Evolutionary conservation across 2,113 vertebrate species (phyloP).

Genomic region (Rhinolophus ferrumequinum): DNA sequence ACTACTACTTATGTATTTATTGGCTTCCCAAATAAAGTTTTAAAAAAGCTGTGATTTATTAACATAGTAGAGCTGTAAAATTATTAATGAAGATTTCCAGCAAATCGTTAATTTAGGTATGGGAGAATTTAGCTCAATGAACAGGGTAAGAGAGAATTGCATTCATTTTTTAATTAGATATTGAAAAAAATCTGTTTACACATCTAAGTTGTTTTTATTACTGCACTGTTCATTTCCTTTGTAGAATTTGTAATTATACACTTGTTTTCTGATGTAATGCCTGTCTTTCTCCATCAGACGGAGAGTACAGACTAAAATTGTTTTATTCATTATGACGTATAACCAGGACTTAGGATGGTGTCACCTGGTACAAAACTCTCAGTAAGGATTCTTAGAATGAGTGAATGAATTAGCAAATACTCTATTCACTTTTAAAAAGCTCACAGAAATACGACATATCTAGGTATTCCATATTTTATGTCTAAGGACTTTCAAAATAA

Average conservation of each 20-base stretch:
- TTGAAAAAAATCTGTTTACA: neutral
- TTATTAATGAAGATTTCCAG: neutral
- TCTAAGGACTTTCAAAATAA: conserved; percentile 22
- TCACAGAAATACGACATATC: neutral
- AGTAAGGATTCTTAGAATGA: neutral
- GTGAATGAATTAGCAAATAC: neutral
- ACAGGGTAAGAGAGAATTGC: neutral
- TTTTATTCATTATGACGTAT: neutral
- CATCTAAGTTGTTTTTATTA: conserved; percentile 42
- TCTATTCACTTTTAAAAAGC: neutral
- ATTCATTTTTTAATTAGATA: conserved; percentile 9
- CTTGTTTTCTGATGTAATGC: conserved; percentile 22
- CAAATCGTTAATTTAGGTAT: conserved; percentile 13
- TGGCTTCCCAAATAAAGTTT: neutral
- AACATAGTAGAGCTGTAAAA: conserved; percentile 32
- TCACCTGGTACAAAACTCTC: conserved; percentile 6
- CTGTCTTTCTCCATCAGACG: neutral
- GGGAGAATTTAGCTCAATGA: conserved; percentile 9
- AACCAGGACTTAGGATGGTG: conserved; percentile 1
- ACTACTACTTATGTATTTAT: neutral
- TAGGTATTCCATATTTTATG: neutral
- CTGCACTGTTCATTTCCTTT: neutral
- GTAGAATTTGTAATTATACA: conserved; percentile 4
- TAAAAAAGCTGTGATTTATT: neutral
- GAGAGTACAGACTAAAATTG: neutral